Base-by-base conservation (phyloP, 2,888 invertebrate genomes). In the Crepidodera aurea region DNA sequence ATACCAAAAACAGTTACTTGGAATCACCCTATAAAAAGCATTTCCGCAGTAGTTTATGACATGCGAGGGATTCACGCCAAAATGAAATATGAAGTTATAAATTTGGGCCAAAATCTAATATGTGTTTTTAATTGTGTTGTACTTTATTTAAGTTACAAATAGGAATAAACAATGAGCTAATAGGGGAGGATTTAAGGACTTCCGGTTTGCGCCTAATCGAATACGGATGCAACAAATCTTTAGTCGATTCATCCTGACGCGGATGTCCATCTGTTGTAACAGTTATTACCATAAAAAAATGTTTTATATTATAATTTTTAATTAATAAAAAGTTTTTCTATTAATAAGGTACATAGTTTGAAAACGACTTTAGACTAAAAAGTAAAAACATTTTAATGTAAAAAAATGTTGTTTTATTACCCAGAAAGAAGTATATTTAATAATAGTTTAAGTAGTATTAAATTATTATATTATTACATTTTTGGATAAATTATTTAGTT, bases 81-180 rank as follows among this genome's bases (percentile, higher is more conserved):
- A 53, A 54, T 64, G 64, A 64, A 60, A 64, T 60, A 64, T 60
- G 64, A 53, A 27, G 56, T 57, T 46, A 64, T 64, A 64, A 64
- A 64, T 64, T 64, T 48, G 37, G 50, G 48, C 57, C 48, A 56
- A 60, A 63, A 69, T 71, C 69, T 65, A 68, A 72, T 75, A 76
- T 73, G 76, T 60, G 75, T 74, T 77, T 77, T 77, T 77, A 77
- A 77, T 77, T 76, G 71, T 67, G 60, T 67, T 66, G 67, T 51
- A 51, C 46, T 75, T 75, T 75, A 74, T 74, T 69, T 68, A 71
- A 66, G 72, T 75, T 72, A 72, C 70, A 59, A 63, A 54, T 46
- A 29, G 62, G 39, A 42, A 69, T 66, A 64, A 65, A 65, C 61
- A 61, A 66, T 59, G 59, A 60, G 46, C 51, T 57, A 64, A 64